These are phyloP conservation scores for Camelus dromedarius DNA, from an alignment of 2,113 vertebrate genomes.

Conservation along the genomic window DNA sequence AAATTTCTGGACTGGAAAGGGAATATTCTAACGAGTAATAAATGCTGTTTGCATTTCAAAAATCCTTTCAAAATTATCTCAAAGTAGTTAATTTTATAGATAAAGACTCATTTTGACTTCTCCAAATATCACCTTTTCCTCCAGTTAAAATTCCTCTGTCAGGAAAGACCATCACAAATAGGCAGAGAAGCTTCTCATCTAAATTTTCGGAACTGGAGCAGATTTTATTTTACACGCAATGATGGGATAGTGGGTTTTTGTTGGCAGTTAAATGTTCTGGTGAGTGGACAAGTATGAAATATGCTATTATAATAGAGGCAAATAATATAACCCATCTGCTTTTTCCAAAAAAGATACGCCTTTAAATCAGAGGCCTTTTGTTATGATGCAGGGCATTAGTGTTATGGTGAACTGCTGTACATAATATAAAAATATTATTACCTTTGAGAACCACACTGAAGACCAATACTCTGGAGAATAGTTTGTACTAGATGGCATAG, in stretches of 20 bases:
- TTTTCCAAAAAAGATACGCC: neutral
- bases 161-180: neutral
- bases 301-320: neutral
- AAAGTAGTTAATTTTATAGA: constrained; percentile 50
- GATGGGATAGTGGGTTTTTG: neutral
- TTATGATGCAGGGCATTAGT: neutral
- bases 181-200: neutral
- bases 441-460: neutral
- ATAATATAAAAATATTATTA: neutral
- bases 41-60: constrained; percentile 28
- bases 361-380: neutral
- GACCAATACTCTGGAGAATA: neutral
- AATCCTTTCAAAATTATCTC: constrained; percentile 38
- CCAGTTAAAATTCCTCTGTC: constrained; percentile 11
- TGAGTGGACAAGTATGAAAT: constrained; percentile 4
- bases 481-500: neutral
- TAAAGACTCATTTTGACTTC: constrained; percentile 40
- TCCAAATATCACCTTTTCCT: constrained; percentile 26
- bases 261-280: neutral
- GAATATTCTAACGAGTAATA: constrained; percentile 54
- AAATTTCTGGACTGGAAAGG: constrained; percentile 10
- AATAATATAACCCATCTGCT: neutral
- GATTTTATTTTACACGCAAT: constrained; percentile 24
- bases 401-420: neutral
- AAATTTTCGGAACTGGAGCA: neutral